These are phyloP conservation scores for Ostrea denselamellosa DNA, from an alignment of 1,140 invertebrate genomes.

Conservation along the genomic window DNA sequence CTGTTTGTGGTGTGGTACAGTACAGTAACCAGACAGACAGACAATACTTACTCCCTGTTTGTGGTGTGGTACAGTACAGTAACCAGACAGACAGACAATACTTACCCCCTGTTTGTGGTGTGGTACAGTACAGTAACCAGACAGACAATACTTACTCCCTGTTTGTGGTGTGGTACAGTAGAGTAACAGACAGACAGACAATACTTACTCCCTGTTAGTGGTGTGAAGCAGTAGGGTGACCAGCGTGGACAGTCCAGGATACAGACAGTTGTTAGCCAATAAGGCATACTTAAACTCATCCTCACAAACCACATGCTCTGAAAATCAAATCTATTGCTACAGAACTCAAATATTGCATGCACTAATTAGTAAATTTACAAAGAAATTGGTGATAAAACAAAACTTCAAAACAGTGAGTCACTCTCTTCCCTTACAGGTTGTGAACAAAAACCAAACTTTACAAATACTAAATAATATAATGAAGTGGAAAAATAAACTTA, in stretches of 20 bases:
- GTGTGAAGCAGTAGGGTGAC: slow-evolving; percentile 97
- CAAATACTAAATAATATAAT: no score
- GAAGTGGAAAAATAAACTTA: no score
- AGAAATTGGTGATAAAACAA: background rate
- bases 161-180: background rate
- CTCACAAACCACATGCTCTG: slow-evolving; percentile 97
- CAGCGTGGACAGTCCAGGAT: slow-evolving; percentile 97
- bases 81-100: no score
- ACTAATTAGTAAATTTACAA: background rate
- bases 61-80: no score
- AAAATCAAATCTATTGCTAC: slow-evolving; percentile 47
- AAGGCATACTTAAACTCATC: slow-evolving; percentile 98
- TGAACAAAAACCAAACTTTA: no score
- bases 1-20: no score
- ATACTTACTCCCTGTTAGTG: slow-evolving; percentile 94
- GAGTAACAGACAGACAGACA: background rate
- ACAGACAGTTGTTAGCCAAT: slow-evolving; percentile 98
- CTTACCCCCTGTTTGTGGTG: no score
- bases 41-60: no score
- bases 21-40: no score
- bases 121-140: no score
- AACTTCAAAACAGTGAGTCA: background rate
- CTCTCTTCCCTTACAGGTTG: background rate
- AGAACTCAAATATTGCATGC: background rate
- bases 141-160: background rate